phyloP scores from a whole-genome alignment of 2,888 invertebrate species.

The Automeris io region DNA sequence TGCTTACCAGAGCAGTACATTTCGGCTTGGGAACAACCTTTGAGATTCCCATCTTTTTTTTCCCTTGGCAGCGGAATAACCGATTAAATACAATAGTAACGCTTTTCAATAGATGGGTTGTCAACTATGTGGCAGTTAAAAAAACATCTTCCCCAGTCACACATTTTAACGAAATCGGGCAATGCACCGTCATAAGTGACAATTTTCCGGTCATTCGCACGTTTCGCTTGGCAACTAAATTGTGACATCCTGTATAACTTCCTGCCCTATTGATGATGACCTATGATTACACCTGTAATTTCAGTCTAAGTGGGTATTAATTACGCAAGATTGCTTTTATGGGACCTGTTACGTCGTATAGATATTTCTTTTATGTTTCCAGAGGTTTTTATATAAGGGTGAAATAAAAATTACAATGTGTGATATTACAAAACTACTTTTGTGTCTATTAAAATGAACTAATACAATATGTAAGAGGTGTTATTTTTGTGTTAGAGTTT shows the following conservation, averaged over 20 bases:
- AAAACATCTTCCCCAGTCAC: conserved; percentile 4
- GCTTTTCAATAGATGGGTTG: too few relatives aligned
- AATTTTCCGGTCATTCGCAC: conserved; percentile 10
- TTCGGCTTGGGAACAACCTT: too few relatives aligned
- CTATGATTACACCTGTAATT: conserved; percentile 7
- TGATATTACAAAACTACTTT: too few relatives aligned
- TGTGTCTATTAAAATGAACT: too few relatives aligned
- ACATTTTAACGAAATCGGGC: conserved; percentile 9
- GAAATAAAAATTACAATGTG: too few relatives aligned
- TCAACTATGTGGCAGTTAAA: conserved; percentile 5
- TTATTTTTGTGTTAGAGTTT: too few relatives aligned
- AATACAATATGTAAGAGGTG: too few relatives aligned
- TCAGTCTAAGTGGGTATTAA: conserved; percentile 4
- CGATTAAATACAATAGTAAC: not conserved
- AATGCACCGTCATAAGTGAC: conserved; percentile 5
- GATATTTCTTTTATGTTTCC: conserved; percentile 1
- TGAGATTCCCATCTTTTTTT: too few relatives aligned
- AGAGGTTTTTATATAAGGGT: too few relatives aligned
- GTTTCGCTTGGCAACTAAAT: conserved; percentile 8
- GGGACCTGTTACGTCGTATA: conserved; percentile 1
- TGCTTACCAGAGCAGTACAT: too few relatives aligned
- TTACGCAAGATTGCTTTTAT: conserved; percentile 5
- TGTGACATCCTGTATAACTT: conserved; percentile 9
- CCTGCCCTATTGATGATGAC: conserved; percentile 8
- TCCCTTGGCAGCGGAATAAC: too few relatives aligned